A percentile compares a stretch with the other conserved stretches of the same genome.
phyloP scores from a whole-genome alignment of 2,113 vertebrate genomes.

The Hemichromis elongatus region DNA sequence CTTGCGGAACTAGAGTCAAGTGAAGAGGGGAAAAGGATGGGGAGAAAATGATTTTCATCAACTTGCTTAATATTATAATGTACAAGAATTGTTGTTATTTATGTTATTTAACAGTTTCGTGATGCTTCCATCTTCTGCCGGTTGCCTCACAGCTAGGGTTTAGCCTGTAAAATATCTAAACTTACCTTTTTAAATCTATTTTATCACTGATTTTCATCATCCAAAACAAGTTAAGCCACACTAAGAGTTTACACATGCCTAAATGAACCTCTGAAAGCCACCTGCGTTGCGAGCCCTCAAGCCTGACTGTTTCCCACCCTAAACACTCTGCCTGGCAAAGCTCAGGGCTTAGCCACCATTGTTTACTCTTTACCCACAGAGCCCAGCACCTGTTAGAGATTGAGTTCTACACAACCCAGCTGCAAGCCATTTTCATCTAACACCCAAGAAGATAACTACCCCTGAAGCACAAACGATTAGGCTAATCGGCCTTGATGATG shows the following conservation, averaged over 20 bases:
- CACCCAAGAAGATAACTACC: conserved; percentile 60
- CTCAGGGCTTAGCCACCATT: conserved; percentile 49
- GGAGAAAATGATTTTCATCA: not conserved
- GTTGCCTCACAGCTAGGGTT: not conserved
- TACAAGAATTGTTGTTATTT: too few species aligned
- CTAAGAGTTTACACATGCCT: conserved; percentile 38
- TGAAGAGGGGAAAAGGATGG: not conserved
- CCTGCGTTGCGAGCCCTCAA: conserved; percentile 43
- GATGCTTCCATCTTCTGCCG: not conserved
- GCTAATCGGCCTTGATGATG: conserved; percentile 58
- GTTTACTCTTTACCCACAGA: conserved; percentile 55
- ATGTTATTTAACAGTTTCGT: too few species aligned
- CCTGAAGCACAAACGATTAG: conserved; percentile 42
- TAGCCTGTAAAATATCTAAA: not conserved
- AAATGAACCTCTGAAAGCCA: conserved; percentile 45
- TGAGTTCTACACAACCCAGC: conserved; percentile 61
- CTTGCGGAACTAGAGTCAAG: not conserved
- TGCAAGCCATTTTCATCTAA: conserved; percentile 65
- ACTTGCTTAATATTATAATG: not conserved
- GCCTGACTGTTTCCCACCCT: conserved; percentile 50
- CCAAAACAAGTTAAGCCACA: conserved; percentile 32
- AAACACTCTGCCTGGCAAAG: conserved; percentile 31
- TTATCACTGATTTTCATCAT: not conserved
- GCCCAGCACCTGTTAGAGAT: conserved; percentile 68
- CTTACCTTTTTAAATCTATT: not conserved